Percentiles rank a stretch among this genome's conserved stretches.
These are phyloP conservation scores for Phortica magna DNA, from an alignment of 2,888 invertebrate species.

Conservation along the genomic window DNA sequence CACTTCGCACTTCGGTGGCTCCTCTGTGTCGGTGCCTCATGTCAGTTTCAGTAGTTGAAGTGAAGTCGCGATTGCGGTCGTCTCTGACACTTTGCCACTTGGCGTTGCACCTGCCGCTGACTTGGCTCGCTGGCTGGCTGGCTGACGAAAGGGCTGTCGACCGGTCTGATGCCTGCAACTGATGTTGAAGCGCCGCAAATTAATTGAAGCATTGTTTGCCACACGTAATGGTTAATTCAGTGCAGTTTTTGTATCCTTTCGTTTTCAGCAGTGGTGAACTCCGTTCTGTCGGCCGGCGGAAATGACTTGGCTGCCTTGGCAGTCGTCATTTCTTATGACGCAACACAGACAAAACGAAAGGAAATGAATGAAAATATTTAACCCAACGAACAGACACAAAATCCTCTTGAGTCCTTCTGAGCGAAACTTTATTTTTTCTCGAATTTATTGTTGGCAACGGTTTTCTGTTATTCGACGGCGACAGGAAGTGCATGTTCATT, in stretches of 20 bases:
- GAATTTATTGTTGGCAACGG: neutral
- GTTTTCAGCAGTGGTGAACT: constrained; percentile 1
- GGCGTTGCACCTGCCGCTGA: constrained; percentile 71
- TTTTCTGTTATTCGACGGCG: neutral
- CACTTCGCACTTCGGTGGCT: no score
- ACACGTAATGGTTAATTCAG: neutral
- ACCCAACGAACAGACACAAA: neutral
- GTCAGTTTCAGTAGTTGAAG: constrained; percentile 38
- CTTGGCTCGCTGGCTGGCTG: neutral
- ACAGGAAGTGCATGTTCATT: constrained; percentile 41
- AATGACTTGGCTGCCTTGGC: constrained; percentile 29
- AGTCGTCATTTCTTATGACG: neutral
- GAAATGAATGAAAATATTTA: neutral
- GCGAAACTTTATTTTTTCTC: neutral
- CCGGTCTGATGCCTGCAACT: neutral
- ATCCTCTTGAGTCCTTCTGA: constrained; percentile 17
- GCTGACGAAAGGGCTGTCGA: no score
- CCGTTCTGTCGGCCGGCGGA: neutral
- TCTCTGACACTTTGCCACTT: constrained; percentile 45
- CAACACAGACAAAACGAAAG: neutral
- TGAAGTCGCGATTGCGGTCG: constrained; percentile 28
- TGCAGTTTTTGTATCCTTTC: neutral
- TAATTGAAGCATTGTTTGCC: constrained; percentile 57
- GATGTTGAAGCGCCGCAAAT: constrained; percentile 60
- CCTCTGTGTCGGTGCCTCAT: no score